Conservation (phyloP, 2,797 vertebrate genomes). For the Dendrocincla tyrannina region DNA sequence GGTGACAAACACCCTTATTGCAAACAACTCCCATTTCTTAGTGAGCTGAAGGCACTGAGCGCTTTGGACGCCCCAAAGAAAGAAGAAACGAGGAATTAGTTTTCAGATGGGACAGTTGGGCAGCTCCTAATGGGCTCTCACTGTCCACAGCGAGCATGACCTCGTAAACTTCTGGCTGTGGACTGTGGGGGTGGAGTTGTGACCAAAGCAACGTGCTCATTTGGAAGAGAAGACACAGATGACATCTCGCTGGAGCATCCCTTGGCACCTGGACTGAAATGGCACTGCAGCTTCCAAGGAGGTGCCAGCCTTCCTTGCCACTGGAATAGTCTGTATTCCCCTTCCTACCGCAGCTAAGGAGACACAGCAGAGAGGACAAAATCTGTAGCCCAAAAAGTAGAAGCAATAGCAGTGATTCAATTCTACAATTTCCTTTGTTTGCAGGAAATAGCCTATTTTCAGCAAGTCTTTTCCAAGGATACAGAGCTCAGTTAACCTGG, state of each 20-base stretch:
- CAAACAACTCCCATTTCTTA: neutral
- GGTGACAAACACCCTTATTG: neutral
- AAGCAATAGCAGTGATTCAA: neutral
- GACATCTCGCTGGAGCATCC: conserved; percentile 39
- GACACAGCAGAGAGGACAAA: neutral
- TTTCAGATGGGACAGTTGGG: neutral
- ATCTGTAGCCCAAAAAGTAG: neutral
- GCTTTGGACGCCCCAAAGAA: neutral
- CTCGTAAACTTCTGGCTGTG: conserved; percentile 23
- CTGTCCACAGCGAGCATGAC: neutral
- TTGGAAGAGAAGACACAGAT: neutral
- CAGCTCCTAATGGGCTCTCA: fast-evolving
- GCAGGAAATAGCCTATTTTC: neutral
- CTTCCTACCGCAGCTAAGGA: neutral
- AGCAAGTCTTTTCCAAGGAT: neutral
- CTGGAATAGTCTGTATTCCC: neutral
- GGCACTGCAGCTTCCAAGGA: conserved; percentile 5
- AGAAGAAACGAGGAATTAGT: neutral
- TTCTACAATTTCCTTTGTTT: neutral
- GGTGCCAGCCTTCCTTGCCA: neutral
- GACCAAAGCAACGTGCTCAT: conserved; percentile 12
- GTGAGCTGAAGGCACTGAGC: neutral
- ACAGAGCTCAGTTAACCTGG: neutral
- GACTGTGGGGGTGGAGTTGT: conserved; percentile 16
- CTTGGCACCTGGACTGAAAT: conserved; percentile 11